These are phyloP conservation scores for Drosophila ogumai DNA, from an alignment of 1,140 invertebrate genomes.

Conservation along the genomic window DNA sequence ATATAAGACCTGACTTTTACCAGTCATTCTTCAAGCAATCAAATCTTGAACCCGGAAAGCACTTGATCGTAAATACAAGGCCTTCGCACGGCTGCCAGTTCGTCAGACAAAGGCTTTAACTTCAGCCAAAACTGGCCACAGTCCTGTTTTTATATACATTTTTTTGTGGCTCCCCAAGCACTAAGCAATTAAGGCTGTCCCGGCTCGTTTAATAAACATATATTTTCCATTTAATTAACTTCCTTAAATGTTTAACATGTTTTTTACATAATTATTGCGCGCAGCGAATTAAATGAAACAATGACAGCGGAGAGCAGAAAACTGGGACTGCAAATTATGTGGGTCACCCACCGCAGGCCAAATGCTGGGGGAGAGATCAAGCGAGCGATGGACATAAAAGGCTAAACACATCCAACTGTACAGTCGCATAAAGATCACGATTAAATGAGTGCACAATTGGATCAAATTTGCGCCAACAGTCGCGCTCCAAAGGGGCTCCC, in stretches of 20 bases:
- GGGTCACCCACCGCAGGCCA: slow-evolving; percentile 71
- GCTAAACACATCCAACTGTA: slow-evolving; percentile 83
- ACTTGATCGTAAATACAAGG: slow-evolving; percentile 32
- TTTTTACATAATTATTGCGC: slow-evolving; percentile 79
- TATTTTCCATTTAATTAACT: slow-evolving; percentile 83
- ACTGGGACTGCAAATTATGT: slow-evolving; percentile 61
- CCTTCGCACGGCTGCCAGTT: slow-evolving; percentile 27
- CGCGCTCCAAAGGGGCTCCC: slow-evolving; percentile 13
- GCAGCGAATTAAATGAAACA: slow-evolving; percentile 28
- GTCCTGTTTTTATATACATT: slow-evolving; percentile 33
- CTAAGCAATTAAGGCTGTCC: slow-evolving; percentile 67
- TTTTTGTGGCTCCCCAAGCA: slow-evolving; percentile 32
- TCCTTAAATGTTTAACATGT: slow-evolving; percentile 77
- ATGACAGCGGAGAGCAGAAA: slow-evolving; percentile 34
- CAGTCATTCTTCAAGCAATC: slow-evolving; percentile 44
- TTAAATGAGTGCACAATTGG: slow-evolving; percentile 83
- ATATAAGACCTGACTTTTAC: slow-evolving; percentile 15
- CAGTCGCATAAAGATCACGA: slow-evolving; percentile 82
- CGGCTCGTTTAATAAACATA: slow-evolving; percentile 76
- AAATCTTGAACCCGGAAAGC: slow-evolving; percentile 40
- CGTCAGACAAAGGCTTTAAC: slow-evolving; percentile 46
- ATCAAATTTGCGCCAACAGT: slow-evolving; percentile 81
- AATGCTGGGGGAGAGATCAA: slow-evolving; percentile 37
- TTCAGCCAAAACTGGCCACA: slow-evolving; percentile 6
- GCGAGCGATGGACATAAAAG: slow-evolving; percentile 74